phyloP scores from a whole-genome alignment of 2,888 invertebrate species.

The Trichopria drosophilae region DNA sequence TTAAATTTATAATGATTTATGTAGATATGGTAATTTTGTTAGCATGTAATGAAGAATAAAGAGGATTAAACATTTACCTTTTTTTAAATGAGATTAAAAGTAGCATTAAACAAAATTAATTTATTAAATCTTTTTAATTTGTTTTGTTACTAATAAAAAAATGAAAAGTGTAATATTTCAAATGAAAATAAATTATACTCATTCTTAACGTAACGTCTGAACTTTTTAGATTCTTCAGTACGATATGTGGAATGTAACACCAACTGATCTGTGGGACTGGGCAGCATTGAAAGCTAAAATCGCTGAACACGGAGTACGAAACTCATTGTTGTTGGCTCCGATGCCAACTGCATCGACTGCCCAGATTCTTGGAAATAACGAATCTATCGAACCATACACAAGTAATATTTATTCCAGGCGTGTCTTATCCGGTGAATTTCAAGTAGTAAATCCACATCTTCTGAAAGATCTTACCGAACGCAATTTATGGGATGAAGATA shows the following conservation, averaged over 20 bases:
- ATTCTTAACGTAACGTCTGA: neutral
- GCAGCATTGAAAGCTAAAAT: conserved; percentile 78
- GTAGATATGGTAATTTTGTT: too few relatives aligned
- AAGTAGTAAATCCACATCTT: conserved; percentile 95
- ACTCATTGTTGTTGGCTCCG: conserved; percentile 90
- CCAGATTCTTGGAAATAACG: conserved; percentile 98
- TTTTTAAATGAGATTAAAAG: too few relatives aligned
- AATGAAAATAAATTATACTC: too few relatives aligned
- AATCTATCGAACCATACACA: conserved; percentile 97
- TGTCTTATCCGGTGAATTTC: conserved; percentile 94
- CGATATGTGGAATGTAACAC: conserved; percentile 95
- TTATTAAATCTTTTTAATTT: too few relatives aligned
- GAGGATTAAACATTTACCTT: too few relatives aligned
- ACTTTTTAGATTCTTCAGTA: conserved; percentile 80
- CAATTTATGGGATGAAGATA: conserved; percentile 90
- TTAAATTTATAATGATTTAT: neutral
- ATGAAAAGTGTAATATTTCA: too few relatives aligned
- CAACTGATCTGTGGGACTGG: conserved; percentile 92
- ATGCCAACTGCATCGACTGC: conserved; percentile 99
- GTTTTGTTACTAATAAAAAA: too few relatives aligned
- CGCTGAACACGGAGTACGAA: conserved; percentile 84
- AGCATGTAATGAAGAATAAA: too few relatives aligned
- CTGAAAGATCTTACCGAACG: conserved; percentile 88
- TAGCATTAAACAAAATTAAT: too few relatives aligned
- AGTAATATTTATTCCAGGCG: conserved; percentile 94